These are phyloP conservation scores for Mus caroli DNA, from an alignment of 2,797 vertebrate genomes.

Conservation along the genomic window DNA sequence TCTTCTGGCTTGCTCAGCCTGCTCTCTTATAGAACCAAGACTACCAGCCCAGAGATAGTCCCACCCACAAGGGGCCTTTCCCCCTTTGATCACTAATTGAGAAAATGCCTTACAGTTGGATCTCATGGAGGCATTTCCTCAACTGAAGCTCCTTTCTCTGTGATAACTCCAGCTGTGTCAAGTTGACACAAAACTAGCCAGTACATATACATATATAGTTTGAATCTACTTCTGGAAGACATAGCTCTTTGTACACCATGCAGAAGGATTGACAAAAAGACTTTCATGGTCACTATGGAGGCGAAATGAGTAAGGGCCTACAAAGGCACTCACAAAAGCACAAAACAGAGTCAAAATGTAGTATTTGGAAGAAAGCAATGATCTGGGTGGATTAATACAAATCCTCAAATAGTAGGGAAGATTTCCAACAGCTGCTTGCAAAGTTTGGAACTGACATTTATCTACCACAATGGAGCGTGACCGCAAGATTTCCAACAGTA, in stretches of 20 bases:
- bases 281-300: not conserved
- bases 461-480: not conserved
- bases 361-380: not conserved
- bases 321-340: not conserved
- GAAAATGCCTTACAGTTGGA: too few species aligned
- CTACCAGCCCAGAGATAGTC: too few species aligned
- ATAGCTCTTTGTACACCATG: not conserved
- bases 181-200: too few species aligned
- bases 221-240: not conserved
- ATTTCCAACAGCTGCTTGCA: not conserved
- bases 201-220: not conserved
- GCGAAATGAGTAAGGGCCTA: not conserved
- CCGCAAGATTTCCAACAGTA: not conserved
- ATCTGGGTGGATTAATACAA: not conserved
- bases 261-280: not conserved
- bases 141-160: too few species aligned
- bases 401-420: not conserved
- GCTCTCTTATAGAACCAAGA: too few species aligned
- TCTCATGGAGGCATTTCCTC: too few species aligned
- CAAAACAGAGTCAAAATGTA: not conserved
- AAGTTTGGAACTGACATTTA: not conserved
- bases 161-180: too few species aligned
- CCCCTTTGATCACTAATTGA: too few species aligned
- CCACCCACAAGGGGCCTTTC: too few species aligned
- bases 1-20: too few species aligned